Evolutionary conservation across 1,140 invertebrate genomes (phyloP).

Genomic region (Dendroctonus ponderosae): DNA sequence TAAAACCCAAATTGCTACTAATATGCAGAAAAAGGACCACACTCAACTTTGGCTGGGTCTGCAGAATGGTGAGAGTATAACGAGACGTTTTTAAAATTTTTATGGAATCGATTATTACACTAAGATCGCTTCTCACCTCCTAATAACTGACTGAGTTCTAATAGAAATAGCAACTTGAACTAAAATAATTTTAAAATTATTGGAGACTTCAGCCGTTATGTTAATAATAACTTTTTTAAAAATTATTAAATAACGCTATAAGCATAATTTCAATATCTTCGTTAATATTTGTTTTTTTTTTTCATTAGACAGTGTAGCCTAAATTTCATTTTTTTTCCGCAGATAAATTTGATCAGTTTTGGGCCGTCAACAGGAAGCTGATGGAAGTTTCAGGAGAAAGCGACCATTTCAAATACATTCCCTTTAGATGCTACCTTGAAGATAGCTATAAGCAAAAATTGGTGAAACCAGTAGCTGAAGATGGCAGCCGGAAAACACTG

Average conservation of each 20-base stretch:
- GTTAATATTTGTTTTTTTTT: background rate
- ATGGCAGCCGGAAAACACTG: conserved; percentile 73
- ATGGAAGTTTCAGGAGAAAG: conserved; percentile 80
- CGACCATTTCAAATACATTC: conserved; percentile 89
- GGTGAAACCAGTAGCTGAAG: conserved; percentile 70
- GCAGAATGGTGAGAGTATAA: conserved; percentile 71
- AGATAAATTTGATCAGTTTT: conserved; percentile 99
- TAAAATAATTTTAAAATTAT: too few relatives aligned
- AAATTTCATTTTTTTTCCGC: conserved; percentile 1
- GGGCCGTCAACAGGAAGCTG: conserved; percentile 91
- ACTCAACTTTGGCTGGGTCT: conserved; percentile 94
- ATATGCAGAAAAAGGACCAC: conserved; percentile 97
- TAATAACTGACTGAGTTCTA: too few relatives aligned
- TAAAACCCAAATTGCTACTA: conserved; percentile 83
- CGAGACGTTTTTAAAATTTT: too few relatives aligned
- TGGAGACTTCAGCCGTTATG: too few relatives aligned
- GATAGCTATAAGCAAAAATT: conserved; percentile 76
- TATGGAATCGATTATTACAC: too few relatives aligned
- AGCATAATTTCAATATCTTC: background rate
- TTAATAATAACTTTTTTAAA: conserved; percentile 9
- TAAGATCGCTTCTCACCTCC: too few relatives aligned
- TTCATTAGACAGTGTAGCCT: too few relatives aligned
- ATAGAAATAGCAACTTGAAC: too few relatives aligned
- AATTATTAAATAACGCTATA: background rate
- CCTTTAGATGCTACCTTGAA: conserved; percentile 83